Evolutionary conservation across 2,113 vertebrate species (phyloP).

Genomic region (Capreolus pygargus): DNA sequence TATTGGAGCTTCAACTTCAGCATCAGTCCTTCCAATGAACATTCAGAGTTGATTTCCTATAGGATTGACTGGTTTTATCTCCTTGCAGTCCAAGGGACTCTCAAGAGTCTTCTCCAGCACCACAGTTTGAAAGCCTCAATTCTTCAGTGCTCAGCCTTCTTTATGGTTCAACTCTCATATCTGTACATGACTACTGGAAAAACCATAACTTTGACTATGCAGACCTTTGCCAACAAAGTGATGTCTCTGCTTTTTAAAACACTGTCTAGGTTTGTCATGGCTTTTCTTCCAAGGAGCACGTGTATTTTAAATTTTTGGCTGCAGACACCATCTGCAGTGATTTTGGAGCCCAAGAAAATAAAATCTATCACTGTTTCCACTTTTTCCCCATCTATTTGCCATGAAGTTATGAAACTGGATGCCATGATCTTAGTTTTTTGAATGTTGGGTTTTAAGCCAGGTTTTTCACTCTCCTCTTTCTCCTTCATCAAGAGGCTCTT

Average conservation of each 20-base stretch:
- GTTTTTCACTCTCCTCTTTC: neutral
- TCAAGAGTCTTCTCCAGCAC: neutral
- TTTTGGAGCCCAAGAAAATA: neutral
- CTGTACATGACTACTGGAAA: neutral
- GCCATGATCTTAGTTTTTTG: neutral
- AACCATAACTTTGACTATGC: accelerated
- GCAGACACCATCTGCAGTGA: neutral
- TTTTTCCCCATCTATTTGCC: neutral
- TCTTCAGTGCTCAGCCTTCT: neutral
- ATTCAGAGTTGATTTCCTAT: neutral
- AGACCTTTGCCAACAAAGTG: neutral
- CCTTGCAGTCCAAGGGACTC: neutral
- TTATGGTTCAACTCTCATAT: neutral
- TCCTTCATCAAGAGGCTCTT: neutral
- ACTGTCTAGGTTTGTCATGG: neutral
- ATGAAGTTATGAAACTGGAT: neutral
- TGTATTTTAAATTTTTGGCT: neutral
- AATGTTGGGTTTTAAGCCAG: neutral
- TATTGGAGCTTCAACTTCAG: neutral
- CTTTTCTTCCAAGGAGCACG: neutral
- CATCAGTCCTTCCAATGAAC: neutral
- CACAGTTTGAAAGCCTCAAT: neutral
- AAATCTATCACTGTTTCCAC: neutral
- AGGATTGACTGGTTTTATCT: neutral
- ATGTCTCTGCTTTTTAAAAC: neutral